Evolutionary conservation across 2,113 vertebrate species (phyloP).

Genomic region (Callocephalon fimbriatum): DNA sequence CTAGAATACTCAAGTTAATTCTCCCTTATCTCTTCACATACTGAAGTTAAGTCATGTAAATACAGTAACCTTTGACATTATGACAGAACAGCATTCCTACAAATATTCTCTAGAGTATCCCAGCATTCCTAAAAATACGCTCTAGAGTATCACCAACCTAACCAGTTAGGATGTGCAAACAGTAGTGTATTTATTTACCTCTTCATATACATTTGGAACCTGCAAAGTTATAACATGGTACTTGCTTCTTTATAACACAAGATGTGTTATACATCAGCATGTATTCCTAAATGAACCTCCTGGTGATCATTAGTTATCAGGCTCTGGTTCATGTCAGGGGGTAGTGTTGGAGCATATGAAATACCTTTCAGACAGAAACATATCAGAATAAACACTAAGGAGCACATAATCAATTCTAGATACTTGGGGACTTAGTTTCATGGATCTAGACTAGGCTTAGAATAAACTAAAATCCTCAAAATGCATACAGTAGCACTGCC

Average conservation of each 20-base stretch:
- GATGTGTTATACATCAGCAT: neutral
- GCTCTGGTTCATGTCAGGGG: neutral
- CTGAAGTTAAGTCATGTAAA: neutral
- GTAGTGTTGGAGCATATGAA: neutral
- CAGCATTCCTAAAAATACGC: neutral
- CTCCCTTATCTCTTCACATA: neutral
- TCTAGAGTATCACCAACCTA: neutral
- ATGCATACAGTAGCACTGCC: neutral
- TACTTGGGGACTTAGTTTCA: neutral
- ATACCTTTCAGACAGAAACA: neutral
- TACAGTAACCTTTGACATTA: neutral
- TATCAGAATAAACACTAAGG: neutral
- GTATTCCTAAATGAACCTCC: neutral
- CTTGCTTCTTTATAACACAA: neutral
- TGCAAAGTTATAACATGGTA: too few species aligned
- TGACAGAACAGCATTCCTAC: neutral
- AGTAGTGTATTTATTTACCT: neutral
- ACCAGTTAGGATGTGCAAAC: neutral
- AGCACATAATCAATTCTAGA: neutral
- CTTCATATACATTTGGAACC: neutral
- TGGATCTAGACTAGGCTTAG: neutral
- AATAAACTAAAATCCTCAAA: neutral
- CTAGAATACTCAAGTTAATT: neutral
- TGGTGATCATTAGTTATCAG: accelerated
- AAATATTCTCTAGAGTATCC: neutral